Base-by-base conservation (phyloP, 2,797 vertebrate species). In the Eulemur mongoz region DNA sequence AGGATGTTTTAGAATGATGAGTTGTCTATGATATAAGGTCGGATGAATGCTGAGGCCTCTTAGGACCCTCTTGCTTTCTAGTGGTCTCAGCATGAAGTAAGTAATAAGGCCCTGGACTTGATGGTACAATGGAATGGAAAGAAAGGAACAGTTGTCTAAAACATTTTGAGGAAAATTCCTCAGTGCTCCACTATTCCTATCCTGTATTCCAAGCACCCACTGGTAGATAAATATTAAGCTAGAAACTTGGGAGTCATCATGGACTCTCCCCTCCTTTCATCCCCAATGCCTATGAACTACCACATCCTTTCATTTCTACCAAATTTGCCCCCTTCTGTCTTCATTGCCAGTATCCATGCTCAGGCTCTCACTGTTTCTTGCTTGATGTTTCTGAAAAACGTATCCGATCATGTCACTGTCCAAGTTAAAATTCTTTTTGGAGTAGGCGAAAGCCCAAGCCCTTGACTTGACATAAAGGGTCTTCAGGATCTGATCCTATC, bases 301-400 rank as follows among this genome's bases (percentile, higher is more conserved):
- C 40, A 30, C 12, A 22, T 61, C 43, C 80, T 91, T 94, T 70
- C 13, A 43, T 61, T 93, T 91, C 81, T 89, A 13, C 38, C 32
- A 83, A 8, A 76, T 83, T 48, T 54, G 7, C 4, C 43, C 67
- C 72, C 52, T 94, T 93, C 8, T 67, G 27, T 87, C 45, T 5
- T 61, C 15, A 20, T 40, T 43, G 35, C 25, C 40, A 91, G 30
- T 69, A 61, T 67, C 69, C 65, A 45, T 70, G n/a, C 63, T 88
- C 17, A 89, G 45, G 25, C 65, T 45, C 17, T 86, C 20, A 15
- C 76, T 32, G 23, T 40, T 89, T 94, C 81, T 88, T 54, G 35
- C 73, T 63, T 94, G 20, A 13, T 72, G 61, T 82, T 94, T 96
- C 57, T 85, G 32, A 89, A 84, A 94, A 89, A 27, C 5, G 75